phyloP scores from a whole-genome alignment of 2,797 vertebrate species.

The Todus mexicanus region DNA sequence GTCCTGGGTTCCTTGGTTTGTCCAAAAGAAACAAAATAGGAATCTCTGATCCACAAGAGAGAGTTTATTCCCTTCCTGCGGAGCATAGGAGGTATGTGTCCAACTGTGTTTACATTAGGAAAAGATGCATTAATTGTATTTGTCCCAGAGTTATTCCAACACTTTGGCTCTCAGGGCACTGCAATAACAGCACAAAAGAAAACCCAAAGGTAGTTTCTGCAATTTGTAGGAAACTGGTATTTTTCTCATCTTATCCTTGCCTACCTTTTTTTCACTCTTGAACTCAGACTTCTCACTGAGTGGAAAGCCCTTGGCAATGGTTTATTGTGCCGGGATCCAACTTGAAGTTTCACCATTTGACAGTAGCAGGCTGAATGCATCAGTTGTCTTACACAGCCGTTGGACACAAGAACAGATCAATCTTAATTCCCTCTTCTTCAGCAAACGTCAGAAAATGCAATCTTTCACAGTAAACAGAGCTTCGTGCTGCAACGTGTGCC shows the following conservation, averaged over 20 bases:
- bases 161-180: neutral
- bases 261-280: neutral
- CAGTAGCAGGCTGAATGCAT: conserved; percentile 15
- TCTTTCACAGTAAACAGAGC: conserved; percentile 51
- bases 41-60: neutral
- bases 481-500: conserved; percentile 37
- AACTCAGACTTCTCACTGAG: neutral
- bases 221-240: neutral
- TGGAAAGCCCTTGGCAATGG: neutral
- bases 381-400: conserved; percentile 23
- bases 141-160: neutral
- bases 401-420: conserved; percentile 40
- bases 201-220: neutral
- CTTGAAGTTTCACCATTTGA: conserved; percentile 9
- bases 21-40: neutral
- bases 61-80: neutral
- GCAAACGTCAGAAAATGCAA: conserved; percentile 37
- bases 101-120: neutral
- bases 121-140: neutral
- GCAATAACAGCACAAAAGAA: neutral
- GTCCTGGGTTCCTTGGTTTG: neutral
- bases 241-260: neutral
- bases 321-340: neutral
- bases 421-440: conserved; percentile 42
- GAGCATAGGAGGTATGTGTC: neutral